Percentiles rank a stretch among this genome's conserved stretches.
Evolutionary conservation across 2,113 vertebrate species (phyloP).

Genomic region (Chaetops frenatus): DNA sequence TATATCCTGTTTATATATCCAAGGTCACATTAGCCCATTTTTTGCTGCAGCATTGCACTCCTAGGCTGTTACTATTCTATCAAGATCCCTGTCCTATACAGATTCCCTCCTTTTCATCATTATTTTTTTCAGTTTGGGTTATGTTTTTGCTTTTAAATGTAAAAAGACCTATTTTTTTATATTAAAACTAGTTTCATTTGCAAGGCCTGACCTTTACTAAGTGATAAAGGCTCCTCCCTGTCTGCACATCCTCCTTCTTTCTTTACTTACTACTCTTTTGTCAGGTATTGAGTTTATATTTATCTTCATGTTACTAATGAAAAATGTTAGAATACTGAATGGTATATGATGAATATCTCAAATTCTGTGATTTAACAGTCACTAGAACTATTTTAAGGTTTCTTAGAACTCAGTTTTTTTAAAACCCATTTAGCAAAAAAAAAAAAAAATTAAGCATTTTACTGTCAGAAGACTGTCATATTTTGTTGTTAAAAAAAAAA

Average conservation of each 20-base stretch:
- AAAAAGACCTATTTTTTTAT: not conserved
- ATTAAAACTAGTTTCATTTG: not conserved
- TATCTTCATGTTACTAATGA: not conserved
- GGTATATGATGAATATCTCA: rapidly evolving
- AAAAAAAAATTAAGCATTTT: not conserved
- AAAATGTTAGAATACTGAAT: not conserved
- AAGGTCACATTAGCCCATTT: not conserved
- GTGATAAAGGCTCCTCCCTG: not conserved
- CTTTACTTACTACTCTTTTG: not conserved
- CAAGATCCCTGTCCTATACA: not conserved
- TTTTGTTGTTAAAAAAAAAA: not conserved
- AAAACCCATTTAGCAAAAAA: not conserved
- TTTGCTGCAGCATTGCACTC: not conserved
- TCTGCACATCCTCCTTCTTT: not conserved
- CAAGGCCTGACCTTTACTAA: not conserved
- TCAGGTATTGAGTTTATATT: not conserved
- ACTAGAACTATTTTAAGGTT: not conserved
- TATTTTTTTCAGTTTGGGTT: not conserved
- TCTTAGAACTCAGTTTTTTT: not conserved
- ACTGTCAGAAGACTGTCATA: not conserved
- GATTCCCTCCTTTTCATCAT: not conserved
- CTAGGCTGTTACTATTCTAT: not conserved
- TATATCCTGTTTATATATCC: not conserved
- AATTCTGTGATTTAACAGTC: not conserved
- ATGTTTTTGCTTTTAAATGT: not conserved